phyloP scores from a whole-genome alignment of 2,888 invertebrate species.

The Macaria notata region DNA sequence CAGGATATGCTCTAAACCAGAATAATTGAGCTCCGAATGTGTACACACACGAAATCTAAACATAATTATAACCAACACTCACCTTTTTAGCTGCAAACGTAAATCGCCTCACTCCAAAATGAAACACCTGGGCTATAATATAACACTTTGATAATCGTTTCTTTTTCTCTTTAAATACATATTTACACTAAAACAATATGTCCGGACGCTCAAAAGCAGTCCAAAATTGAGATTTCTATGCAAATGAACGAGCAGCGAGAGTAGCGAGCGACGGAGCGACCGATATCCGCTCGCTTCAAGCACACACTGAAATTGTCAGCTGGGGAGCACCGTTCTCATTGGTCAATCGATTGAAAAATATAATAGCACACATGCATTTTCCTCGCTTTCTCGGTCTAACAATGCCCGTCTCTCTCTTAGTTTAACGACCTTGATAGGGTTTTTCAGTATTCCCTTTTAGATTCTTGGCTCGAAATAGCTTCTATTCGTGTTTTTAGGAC shows the following conservation, averaged over 20 bases:
- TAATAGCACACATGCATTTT: constrained; percentile 53
- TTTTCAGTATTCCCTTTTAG: constrained; percentile 36
- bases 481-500: constrained; percentile 27
- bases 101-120: constrained; percentile 57
- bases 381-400: constrained; percentile 48
- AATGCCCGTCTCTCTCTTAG: constrained; percentile 54
- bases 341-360: constrained; percentile 76
- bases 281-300: constrained; percentile 52
- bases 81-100: constrained; percentile 68
- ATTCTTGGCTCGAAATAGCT: constrained; percentile 32
- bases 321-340: constrained; percentile 69
- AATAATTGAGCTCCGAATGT: constrained; percentile 29
- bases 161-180: constrained; percentile 81
- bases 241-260: constrained; percentile 45
- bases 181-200: constrained; percentile 75
- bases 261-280: constrained; percentile 70
- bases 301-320: constrained; percentile 77
- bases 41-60: constrained; percentile 46
- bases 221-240: constrained; percentile 62
- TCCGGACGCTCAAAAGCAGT: constrained; percentile 71
- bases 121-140: constrained; percentile 79
- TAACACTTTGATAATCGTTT: constrained; percentile 77
- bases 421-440: constrained; percentile 60
- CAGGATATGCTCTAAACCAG: constrained; percentile 35
- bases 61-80: constrained; percentile 57